Evolutionary conservation across 1,140 invertebrate genomes (phyloP).

Genomic region (Eumeta japonica): DNA sequence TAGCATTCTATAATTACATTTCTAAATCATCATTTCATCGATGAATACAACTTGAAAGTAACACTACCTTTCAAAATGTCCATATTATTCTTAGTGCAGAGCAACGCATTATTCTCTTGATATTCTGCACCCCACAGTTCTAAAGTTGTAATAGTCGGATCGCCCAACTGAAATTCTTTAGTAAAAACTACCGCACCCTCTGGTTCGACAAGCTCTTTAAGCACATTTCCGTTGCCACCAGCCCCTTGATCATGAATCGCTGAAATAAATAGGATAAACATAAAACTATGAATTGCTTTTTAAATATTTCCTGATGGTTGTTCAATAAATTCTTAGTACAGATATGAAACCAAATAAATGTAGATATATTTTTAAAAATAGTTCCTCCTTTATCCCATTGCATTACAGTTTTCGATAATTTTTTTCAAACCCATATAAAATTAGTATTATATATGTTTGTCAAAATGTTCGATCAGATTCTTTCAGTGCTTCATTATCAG

Average conservation of each 20-base stretch:
- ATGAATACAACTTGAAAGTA: too few relatives aligned
- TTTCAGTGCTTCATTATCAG: too few relatives aligned
- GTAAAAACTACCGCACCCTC: conserved; percentile 89
- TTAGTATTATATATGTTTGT: too few relatives aligned
- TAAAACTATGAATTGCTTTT: too few relatives aligned
- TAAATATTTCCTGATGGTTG: conserved; percentile 3
- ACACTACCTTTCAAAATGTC: conserved; percentile 64
- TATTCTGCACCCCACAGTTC: conserved; percentile 99
- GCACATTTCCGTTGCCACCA: conserved; percentile 96
- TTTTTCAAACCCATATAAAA: too few relatives aligned
- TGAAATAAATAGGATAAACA: conserved; percentile 15
- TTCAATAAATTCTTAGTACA: background rate
- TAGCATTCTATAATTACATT: too few relatives aligned
- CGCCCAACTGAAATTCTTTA: conserved; percentile 86
- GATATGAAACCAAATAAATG: too few relatives aligned
- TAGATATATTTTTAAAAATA: background rate
- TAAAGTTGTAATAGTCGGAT: conserved; percentile 88
- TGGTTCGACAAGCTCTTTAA: conserved; percentile 95
- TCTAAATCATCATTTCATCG: too few relatives aligned
- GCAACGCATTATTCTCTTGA: conserved; percentile 91
- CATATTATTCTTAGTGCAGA: conserved; percentile 69
- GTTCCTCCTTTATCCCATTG: too few relatives aligned
- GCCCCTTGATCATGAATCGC: conserved; percentile 94
- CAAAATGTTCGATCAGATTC: too few relatives aligned
- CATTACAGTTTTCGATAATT: too few relatives aligned